phyloP scores from a whole-genome alignment of 2,888 invertebrate species.

The Tortricodes alternella region DNA sequence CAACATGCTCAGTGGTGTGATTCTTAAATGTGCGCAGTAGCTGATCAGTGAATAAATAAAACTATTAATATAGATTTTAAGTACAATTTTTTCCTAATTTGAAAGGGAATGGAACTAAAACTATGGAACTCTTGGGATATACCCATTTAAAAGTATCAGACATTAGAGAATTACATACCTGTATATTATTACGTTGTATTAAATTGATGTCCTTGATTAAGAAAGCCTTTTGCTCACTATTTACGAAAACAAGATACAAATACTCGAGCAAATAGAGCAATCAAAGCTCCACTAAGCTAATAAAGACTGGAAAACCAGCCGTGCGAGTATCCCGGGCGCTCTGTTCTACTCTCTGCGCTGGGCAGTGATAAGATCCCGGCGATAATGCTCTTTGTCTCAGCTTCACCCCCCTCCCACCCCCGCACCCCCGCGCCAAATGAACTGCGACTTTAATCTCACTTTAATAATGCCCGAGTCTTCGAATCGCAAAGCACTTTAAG shows the following conservation, averaged over 20 bases:
- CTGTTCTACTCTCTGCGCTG: slow-evolving; percentile 1
- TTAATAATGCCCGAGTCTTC: slow-evolving; percentile 25
- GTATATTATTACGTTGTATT: too few relatives aligned
- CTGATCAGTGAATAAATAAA: too few relatives aligned
- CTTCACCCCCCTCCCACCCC: neutral
- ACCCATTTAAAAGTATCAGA: too few relatives aligned
- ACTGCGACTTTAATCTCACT: slow-evolving; percentile 31
- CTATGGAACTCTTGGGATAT: too few relatives aligned
- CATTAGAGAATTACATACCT: too few relatives aligned
- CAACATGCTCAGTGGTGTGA: too few relatives aligned
- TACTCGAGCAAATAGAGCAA: neutral
- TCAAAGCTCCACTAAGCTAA: neutral
- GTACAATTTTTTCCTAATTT: too few relatives aligned
- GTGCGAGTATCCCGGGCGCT: neutral
- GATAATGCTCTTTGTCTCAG: slow-evolving; percentile 30
- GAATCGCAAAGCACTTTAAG: slow-evolving; percentile 24
- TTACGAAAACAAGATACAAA: neutral
- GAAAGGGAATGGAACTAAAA: too few relatives aligned
- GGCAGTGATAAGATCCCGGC: slow-evolving; percentile 23
- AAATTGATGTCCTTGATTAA: too few relatives aligned
- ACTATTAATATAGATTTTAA: too few relatives aligned
- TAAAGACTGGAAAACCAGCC: neutral
- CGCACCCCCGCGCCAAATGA: slow-evolving; percentile 18
- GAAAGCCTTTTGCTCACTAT: too few relatives aligned
- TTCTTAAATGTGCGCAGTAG: too few relatives aligned